Conservation (phyloP, 2,113 vertebrate species). For the Trematomus loennbergii region DNA sequence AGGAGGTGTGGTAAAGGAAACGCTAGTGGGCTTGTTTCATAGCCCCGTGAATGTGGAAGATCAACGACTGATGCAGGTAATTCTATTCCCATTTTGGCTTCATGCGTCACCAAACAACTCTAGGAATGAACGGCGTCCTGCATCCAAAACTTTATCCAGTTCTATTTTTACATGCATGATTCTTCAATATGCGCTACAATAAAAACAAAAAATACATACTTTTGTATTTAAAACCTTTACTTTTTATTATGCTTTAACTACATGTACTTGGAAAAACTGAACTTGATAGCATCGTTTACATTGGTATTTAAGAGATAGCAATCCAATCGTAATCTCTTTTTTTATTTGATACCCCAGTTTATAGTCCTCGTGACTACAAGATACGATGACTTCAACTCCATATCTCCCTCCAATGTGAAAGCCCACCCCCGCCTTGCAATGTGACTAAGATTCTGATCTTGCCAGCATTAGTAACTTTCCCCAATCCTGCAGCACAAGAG, state of each 20-base stretch:
- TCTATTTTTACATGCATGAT: no score
- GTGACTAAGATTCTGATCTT: slow-evolving; percentile 63
- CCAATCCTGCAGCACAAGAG: slow-evolving; percentile 55
- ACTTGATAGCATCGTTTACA: background rate
- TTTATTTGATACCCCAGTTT: background rate
- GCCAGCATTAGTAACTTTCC: slow-evolving; percentile 65
- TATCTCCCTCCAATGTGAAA: slow-evolving; percentile 30
- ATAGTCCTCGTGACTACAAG: background rate
- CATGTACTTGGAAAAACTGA: background rate
- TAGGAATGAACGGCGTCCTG: no score
- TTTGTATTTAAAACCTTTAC: no score
- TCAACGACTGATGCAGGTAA: no score
- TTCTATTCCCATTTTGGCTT: no score
- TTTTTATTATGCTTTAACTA: no score
- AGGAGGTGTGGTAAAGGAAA: no score
- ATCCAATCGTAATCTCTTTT: background rate
- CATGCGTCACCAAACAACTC: no score
- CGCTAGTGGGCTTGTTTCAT: no score
- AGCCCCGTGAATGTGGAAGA: no score
- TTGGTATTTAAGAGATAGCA: background rate
- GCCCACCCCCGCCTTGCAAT: slow-evolving; percentile 32
- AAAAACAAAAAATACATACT: no score
- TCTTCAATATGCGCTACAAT: background rate
- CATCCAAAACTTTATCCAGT: no score
- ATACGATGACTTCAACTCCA: slow-evolving; percentile 15